phyloP scores from a whole-genome alignment of 2,888 invertebrate genomes.

The Agapostemon virescens region DNA sequence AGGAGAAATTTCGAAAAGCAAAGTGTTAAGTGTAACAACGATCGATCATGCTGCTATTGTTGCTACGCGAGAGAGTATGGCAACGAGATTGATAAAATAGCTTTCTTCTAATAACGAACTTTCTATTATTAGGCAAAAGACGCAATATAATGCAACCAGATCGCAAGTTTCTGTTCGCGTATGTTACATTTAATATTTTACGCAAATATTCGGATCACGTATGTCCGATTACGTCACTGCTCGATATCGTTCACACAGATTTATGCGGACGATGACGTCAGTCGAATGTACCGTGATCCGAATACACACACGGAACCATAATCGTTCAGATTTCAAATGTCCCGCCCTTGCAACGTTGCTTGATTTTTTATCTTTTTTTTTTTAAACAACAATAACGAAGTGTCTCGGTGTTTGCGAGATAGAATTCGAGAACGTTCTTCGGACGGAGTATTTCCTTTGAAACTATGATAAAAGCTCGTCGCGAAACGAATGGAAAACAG shows the following conservation, averaged over 20 bases:
- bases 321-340: constrained; percentile 2
- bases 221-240: constrained; percentile 41
- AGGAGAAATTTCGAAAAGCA: too few species aligned
- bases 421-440: background rate
- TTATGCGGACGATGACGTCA: constrained; percentile 46
- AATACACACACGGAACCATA: constrained; percentile 17
- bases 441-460: background rate
- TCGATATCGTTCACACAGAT: constrained; percentile 40
- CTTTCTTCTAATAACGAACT: background rate
- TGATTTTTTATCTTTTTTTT: too few species aligned
- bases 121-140: background rate
- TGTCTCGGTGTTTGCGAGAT: constrained; percentile 1
- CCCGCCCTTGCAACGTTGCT: background rate
- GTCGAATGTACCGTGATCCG: constrained; percentile 33
- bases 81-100: too few species aligned
- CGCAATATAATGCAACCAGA: background rate
- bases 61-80: background rate
- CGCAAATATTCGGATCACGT: constrained; percentile 44
- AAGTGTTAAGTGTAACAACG: background rate
- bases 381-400: background rate
- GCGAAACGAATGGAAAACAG: background rate
- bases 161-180: background rate
- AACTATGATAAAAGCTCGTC: background rate
- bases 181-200: constrained; percentile 17
- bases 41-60: background rate